Evolutionary conservation across 2,888 invertebrate genomes (phyloP).

Genomic region (Agrotis puta): DNA sequence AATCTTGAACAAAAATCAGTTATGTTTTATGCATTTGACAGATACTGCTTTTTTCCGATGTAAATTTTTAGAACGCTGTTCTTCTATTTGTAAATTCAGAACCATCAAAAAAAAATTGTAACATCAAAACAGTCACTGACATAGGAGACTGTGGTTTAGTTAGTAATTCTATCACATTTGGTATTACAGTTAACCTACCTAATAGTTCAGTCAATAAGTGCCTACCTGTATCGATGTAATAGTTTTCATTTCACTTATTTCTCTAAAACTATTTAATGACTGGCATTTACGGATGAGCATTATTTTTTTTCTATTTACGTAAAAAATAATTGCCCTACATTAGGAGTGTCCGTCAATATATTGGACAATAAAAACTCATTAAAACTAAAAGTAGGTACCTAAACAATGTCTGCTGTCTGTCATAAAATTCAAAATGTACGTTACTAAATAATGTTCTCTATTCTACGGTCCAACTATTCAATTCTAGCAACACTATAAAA

Average conservation of each 20-base stretch:
- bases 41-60: slow-evolving; percentile 26
- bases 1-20: slow-evolving; percentile 45
- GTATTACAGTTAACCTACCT: background rate
- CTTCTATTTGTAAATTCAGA: slow-evolving; percentile 32
- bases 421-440: background rate
- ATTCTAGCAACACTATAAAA: slow-evolving; percentile 6
- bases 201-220: background rate
- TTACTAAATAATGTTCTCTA: background rate
- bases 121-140: background rate
- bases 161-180: too few species aligned
- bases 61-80: background rate
- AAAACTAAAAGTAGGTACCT: background rate
- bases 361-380: background rate
- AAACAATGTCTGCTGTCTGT: too few species aligned
- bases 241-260: background rate
- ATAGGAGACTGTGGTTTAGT: background rate
- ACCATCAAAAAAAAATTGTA: slow-evolving; percentile 7
- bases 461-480: slow-evolving; percentile 8
- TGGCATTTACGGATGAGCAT: too few species aligned
- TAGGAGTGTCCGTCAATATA: too few species aligned
- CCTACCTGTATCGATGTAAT: background rate
- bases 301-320: too few species aligned
- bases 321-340: too few species aligned
- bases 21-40: slow-evolving; percentile 45
- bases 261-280: background rate